Evolutionary conservation across 2,888 invertebrate species (phyloP).

Genomic region (Lucinisca nassula): DNA sequence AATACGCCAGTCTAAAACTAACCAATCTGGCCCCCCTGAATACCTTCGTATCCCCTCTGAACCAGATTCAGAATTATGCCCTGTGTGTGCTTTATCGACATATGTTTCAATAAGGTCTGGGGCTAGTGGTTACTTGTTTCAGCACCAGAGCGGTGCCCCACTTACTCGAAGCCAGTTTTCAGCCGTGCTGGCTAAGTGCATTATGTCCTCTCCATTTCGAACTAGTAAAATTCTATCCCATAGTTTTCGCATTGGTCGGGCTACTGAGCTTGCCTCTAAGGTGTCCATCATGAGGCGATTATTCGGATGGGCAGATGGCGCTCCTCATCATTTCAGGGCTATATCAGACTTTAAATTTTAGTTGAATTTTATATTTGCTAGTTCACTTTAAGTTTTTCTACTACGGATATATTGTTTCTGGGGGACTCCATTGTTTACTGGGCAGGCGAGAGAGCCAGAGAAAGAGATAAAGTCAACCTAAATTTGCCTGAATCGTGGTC

Average conservation of each 20-base stretch:
- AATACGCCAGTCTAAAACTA: neutral
- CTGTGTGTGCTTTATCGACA: neutral
- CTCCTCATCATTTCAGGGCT: neutral
- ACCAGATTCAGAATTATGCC: neutral
- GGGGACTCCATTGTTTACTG: constrained; percentile 14
- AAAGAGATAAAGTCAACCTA: neutral
- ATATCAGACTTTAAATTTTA: neutral
- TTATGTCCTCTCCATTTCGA: neutral
- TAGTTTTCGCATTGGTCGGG: constrained; percentile 10
- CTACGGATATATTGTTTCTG: constrained; percentile 11
- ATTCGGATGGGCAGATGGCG: neutral
- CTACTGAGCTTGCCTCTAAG: neutral
- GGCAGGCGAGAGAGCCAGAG: constrained; percentile 1
- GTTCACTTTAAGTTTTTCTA: neutral
- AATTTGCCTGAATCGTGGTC: neutral
- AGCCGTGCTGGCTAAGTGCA: neutral
- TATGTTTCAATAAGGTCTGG: neutral
- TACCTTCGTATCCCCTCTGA: neutral
- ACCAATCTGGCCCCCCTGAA: neutral
- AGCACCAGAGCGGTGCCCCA: neutral
- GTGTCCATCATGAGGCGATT: neutral
- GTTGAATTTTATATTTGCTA: neutral
- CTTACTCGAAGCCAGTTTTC: neutral
- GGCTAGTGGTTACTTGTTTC: neutral
- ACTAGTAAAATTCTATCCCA: neutral